These are phyloP conservation scores for Cephalopterus ornatus DNA, from an alignment of 2,113 vertebrate genomes.

Conservation along the genomic window DNA sequence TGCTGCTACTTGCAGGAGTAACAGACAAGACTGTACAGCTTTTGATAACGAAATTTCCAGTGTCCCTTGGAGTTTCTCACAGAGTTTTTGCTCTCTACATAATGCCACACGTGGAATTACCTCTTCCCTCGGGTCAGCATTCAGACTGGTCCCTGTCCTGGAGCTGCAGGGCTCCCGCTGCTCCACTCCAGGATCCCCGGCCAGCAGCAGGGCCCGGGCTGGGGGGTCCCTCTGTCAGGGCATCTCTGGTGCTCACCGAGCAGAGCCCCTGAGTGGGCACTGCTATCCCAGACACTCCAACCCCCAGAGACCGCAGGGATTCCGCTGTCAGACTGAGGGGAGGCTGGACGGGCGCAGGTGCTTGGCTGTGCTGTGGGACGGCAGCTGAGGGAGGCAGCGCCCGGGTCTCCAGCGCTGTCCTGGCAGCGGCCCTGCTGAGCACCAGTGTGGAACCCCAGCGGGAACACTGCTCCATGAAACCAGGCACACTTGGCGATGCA, in stretches of 20 bases:
- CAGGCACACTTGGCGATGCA: background rate
- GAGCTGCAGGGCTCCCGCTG: background rate
- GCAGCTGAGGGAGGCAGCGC: background rate
- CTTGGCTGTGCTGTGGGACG: background rate
- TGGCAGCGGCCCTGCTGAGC: background rate
- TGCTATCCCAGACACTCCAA: background rate
- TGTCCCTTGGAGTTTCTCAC: background rate
- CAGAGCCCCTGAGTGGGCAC: background rate
- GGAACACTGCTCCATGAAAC: background rate
- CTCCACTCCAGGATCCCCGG: background rate
- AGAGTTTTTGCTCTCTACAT: background rate
- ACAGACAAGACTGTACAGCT: background rate
- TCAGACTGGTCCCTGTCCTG: background rate
- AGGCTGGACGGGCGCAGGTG: background rate
- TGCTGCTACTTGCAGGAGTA: background rate
- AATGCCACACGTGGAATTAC: background rate
- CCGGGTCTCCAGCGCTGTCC: background rate
- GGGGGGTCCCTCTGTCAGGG: background rate
- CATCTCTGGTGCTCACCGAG: background rate
- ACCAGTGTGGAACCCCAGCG: rapidly evolving
- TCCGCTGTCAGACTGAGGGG: background rate
- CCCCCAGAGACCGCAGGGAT: rapidly evolving
- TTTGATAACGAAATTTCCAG: background rate
- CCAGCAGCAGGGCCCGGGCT: background rate
- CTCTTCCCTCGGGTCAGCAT: background rate